Evolutionary conservation across 2,113 vertebrate species (phyloP), one percentile per base, ranked within the genome.

Genomic region (Thermophis baileyi): DNA sequence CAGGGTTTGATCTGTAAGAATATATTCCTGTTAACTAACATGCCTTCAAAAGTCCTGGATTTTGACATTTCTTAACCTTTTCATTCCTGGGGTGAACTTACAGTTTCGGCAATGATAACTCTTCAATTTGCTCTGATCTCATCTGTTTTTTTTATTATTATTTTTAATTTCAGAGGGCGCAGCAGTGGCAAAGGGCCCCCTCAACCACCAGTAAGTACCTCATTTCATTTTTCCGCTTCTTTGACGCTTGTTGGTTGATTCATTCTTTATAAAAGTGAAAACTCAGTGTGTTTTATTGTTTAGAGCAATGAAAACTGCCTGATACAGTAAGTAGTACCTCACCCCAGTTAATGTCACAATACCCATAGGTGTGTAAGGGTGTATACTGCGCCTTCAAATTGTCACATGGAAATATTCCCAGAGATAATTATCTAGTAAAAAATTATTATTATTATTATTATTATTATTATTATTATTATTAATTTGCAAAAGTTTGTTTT

Each of bases 121-220:
- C 30, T 91, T 3, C 90, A 20, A 7, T 94, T 53, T 94, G 96
- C 85, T 94, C 51, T 0, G 74, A 20, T 93, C 63, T 95, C 74
- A 1, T 96, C 27, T 27, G 11, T 25, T 60, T 94, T 53, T 94
- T 54, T 97, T 96, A n/a, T n/a, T 96, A 96, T 97, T 95, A 0
- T 96, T 96, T 96, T 96, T 95, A 0, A 96, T 98, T 98, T 91
- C 98, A 99, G 99, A 98, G 99, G 99, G 96, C 98, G 99, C 96
- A 99, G 99, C 98, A 99, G 98, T 97, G 98, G 98, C 97, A 99
- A 99, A 99, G 98, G 98, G 95, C 98, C 98, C 24, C 97, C 98
- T 94, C 98, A 98, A 51, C 97, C 98, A 95, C 97, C 98, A 55
- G 99, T 99, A 96, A 99, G 99, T 98, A 91, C 89, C 30, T 44